Evolutionary conservation across 2,888 invertebrate species (phyloP).

Genomic region (Orchesella flavescens): DNA sequence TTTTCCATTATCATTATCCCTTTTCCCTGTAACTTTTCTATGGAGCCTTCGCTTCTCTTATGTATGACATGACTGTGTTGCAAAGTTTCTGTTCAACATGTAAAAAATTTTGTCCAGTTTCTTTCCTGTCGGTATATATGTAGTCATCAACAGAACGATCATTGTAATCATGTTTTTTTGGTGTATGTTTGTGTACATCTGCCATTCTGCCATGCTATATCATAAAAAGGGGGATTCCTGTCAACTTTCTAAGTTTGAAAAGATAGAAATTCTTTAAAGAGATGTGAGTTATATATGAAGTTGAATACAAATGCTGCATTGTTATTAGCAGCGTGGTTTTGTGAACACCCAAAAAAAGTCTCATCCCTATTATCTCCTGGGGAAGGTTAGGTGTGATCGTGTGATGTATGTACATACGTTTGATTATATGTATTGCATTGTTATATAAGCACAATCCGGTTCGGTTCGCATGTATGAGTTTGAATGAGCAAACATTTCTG

Average conservation of each 20-base stretch:
- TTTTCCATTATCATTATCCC: not conserved
- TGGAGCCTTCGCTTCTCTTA: not conserved
- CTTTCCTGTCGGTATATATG: slow-evolving; percentile 9
- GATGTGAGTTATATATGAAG: slow-evolving; percentile 46
- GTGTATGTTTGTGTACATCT: slow-evolving; percentile 44
- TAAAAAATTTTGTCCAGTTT: slow-evolving; percentile 11
- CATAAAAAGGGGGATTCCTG: slow-evolving; percentile 49
- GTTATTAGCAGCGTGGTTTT: slow-evolving; percentile 39
- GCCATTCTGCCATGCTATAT: too few species aligned
- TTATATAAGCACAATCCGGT: too few species aligned
- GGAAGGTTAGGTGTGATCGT: slow-evolving; percentile 9
- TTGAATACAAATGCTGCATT: not conserved
- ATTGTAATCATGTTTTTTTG: slow-evolving; percentile 41
- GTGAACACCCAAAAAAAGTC: slow-evolving; percentile 51
- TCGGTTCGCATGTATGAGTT: too few species aligned
- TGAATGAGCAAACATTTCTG: too few species aligned
- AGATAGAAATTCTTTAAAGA: slow-evolving; percentile 38
- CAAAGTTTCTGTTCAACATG: not conserved
- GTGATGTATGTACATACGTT: not conserved
- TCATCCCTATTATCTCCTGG: slow-evolving; percentile 44
- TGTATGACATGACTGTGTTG: not conserved
- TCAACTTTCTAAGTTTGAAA: slow-evolving; percentile 33
- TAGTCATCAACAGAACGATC: slow-evolving; percentile 34
- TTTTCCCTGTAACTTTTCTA: slow-evolving; percentile 2
- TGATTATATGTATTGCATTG: too few species aligned